Evolutionary conservation across 2,888 invertebrate genomes (phyloP).

Genomic region (Epistrophe grossulariae): DNA sequence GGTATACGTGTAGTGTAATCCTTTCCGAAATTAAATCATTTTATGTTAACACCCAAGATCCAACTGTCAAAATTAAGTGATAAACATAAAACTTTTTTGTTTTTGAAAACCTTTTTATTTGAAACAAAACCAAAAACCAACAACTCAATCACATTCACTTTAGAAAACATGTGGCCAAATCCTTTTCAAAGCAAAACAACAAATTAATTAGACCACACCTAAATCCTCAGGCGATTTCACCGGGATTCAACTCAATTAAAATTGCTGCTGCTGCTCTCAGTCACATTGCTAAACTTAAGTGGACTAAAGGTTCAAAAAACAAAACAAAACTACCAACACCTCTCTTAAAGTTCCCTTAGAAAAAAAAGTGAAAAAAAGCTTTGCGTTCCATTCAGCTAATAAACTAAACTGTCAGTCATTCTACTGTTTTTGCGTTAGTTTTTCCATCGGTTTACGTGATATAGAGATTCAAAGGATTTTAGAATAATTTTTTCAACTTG

Average conservation of each 20-base stretch:
- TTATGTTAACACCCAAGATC: too few relatives aligned
- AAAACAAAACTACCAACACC: background rate
- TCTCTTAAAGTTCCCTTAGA: background rate
- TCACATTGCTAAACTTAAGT: constrained; percentile 17
- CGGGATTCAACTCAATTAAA: constrained; percentile 21
- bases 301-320: background rate
- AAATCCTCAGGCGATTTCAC: constrained; percentile 2
- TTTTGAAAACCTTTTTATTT: constrained; percentile 3
- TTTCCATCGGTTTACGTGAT: background rate
- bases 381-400: constrained; percentile 4
- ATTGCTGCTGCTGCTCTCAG: constrained; percentile 9
- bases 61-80: constrained; percentile 1
- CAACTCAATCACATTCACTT: constrained; percentile 8
- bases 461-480: background rate
- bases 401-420: background rate
- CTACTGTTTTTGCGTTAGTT: background rate
- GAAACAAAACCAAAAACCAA: background rate
- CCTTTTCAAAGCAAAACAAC: constrained; percentile 22
- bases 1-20: too few relatives aligned
- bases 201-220: constrained; percentile 37
- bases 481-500: background rate
- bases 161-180: constrained; percentile 17
- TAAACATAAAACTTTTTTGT: background rate
- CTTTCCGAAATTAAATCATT: too few relatives aligned
- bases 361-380: constrained; percentile 5